Conservation (phyloP, 2,797 vertebrate genomes). For the Leucoraja ocellata region DNA sequence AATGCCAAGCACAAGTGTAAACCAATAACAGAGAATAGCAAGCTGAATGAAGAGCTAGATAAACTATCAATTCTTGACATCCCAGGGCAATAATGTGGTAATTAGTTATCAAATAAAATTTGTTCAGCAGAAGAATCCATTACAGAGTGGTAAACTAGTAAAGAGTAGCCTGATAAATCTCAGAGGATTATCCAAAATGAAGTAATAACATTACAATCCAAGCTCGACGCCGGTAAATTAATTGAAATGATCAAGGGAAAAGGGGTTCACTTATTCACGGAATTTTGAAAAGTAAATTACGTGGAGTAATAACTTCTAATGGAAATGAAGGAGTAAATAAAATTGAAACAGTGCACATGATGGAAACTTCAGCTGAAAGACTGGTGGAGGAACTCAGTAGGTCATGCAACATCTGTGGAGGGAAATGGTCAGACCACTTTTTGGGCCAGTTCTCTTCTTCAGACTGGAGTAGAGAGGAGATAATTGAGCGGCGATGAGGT, state of each 20-base stretch:
- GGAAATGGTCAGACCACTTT: too few species aligned
- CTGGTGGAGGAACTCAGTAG: too few species aligned
- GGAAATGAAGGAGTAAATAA: not conserved
- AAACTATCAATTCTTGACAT: not conserved
- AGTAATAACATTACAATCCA: not conserved
- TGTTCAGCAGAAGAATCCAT: not conserved
- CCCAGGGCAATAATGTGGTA: not conserved
- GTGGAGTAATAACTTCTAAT: not conserved
- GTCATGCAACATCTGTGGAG: too few species aligned
- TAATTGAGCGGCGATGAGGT: too few species aligned
- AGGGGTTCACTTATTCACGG: not conserved
- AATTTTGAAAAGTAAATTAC: not conserved
- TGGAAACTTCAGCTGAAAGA: too few species aligned
- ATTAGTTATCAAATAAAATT: not conserved
- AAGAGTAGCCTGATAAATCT: not conserved
- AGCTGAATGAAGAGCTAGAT: not conserved
- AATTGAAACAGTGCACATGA: too few species aligned
- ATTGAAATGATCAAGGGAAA: not conserved
- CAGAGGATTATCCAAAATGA: not conserved
- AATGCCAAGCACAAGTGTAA: too few species aligned
- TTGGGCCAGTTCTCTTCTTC: too few species aligned
- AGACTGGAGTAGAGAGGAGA: too few species aligned
- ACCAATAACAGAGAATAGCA: not conserved
- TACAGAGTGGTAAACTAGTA: not conserved
- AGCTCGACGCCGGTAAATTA: not conserved